These are phyloP conservation scores for Sorex araneus DNA, from an alignment of 2,113 vertebrate genomes.

Conservation along the genomic window DNA sequence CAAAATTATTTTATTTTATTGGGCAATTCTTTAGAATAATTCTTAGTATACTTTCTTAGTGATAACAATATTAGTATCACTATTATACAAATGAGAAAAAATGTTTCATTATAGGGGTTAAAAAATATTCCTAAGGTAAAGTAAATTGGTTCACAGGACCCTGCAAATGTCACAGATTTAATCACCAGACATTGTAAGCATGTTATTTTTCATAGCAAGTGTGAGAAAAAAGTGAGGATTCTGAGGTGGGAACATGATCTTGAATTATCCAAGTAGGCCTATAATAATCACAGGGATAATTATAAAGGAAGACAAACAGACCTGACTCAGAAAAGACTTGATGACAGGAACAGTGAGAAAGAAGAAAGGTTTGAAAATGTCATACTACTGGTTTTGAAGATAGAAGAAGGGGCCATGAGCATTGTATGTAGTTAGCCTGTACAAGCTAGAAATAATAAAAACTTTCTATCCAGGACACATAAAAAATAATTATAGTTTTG, in stretches of 20 bases:
- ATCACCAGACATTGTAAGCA: neutral
- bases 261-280: neutral
- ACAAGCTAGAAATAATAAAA: neutral
- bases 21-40: neutral
- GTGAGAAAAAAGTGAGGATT: neutral
- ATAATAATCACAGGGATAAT: neutral
- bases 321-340: neutral
- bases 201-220: neutral
- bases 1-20: neutral
- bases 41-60: neutral
- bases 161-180: neutral
- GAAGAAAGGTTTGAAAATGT: neutral
- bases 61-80: neutral
- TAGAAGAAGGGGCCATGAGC: neutral
- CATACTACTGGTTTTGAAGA: neutral
- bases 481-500: neutral
- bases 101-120: neutral
- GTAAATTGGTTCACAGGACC: neutral
- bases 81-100: constrained; percentile 21
- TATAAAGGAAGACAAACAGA: neutral
- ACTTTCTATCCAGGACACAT: neutral
- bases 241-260: neutral
- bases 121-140: neutral
- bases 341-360: neutral
- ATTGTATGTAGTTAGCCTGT: neutral